Base-by-base conservation (phyloP, 2,113 vertebrate species). In the Pygoscelis antarcticus region DNA sequence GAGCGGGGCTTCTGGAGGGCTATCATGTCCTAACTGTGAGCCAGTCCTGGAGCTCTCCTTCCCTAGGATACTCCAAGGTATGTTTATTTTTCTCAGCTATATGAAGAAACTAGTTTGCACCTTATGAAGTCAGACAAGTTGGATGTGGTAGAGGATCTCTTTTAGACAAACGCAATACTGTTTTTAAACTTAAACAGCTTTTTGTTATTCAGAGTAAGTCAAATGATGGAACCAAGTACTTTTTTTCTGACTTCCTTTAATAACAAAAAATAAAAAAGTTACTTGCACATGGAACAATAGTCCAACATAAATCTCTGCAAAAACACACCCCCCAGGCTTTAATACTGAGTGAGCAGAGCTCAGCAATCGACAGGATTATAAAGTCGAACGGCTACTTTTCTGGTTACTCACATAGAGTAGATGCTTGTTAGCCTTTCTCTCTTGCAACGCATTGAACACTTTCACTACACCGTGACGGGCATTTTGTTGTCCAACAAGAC, bases 401-500 rank as follows among this genome's bases (percentile, higher is more conserved):
- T 75, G n/a, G 16, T 84, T 93, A 98, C 99, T 99, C 98, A 99
- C 99, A 79, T 99, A 99, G 80, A 99, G 98, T 51, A 99, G 99
- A 96, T 99, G 99, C 96, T 99, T 99, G 98, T 99, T 99, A 97
- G 99, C 99, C 95, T 98, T 98, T 72, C 98, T 98, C 97, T 99
- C 99, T 98, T 99, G 99, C 89, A 99, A 96, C 1, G 98, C 99
- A 27, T 99, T 99, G 97, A 99, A 99, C 97, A 99, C 99, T 98
- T 99, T 99, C 96, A 99, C 99, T 95, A 99, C 99, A 54, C 99
- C 99, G 7, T 99, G 99, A 60, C 99, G 99, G 38, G 99, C 99
- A 25, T 99, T 99, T 97, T 99, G 99, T 94, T 99, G 99, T 96
- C 99, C 99, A 72, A 99, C 99, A 21, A 99, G 98, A 97, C 98